Evolutionary conservation across 2,888 invertebrate genomes (phyloP).

Genomic region (Macrosoma leucophasiata): DNA sequence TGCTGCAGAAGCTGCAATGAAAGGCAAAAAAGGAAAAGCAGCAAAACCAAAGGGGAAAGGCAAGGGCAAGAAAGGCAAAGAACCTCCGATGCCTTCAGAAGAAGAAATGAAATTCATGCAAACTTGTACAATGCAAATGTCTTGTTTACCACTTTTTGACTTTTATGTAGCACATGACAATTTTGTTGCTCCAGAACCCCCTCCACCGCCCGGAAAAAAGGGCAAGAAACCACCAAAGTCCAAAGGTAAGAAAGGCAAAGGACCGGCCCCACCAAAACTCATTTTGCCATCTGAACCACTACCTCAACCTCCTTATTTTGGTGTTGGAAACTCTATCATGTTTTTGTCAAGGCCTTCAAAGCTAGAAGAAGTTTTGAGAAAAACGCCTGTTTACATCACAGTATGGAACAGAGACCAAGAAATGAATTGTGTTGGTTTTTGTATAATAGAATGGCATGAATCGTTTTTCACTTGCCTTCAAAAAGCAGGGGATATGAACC

Average conservation of each 20-base stretch:
- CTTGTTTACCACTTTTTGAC: conserved; percentile 60
- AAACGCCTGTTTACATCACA: conserved; percentile 59
- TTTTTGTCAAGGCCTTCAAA: conserved; percentile 60
- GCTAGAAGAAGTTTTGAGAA: conserved; percentile 49
- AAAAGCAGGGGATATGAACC: conserved; percentile 49
- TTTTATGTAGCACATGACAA: conserved; percentile 68
- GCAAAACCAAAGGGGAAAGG: conserved; percentile 30
- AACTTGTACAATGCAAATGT: conserved; percentile 64
- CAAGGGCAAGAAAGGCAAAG: conserved; percentile 54
- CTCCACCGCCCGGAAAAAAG: conserved; percentile 46
- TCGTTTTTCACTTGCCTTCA: conserved; percentile 54
- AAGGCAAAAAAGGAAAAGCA: conserved; percentile 33
- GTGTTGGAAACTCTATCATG: conserved; percentile 62
- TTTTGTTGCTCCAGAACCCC: conserved; percentile 60
- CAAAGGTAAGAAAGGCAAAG: conserved; percentile 42
- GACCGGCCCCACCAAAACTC: conserved; percentile 44
- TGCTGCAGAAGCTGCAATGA: conserved; percentile 43
- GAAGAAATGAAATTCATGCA: conserved; percentile 68
- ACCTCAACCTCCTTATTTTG: conserved; percentile 64
- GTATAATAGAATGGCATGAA: conserved; percentile 55
- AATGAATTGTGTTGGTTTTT: conserved; percentile 58
- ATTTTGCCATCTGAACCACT: conserved; percentile 60
- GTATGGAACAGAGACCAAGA: conserved; percentile 67
- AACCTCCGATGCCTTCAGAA: conserved; percentile 58
- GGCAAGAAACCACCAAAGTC: conserved; percentile 38